Percentiles rank a stretch among this genome's conserved stretches.
Conservation (phyloP, 2,113 vertebrate genomes). For the Lepidothrix coronata region DNA sequence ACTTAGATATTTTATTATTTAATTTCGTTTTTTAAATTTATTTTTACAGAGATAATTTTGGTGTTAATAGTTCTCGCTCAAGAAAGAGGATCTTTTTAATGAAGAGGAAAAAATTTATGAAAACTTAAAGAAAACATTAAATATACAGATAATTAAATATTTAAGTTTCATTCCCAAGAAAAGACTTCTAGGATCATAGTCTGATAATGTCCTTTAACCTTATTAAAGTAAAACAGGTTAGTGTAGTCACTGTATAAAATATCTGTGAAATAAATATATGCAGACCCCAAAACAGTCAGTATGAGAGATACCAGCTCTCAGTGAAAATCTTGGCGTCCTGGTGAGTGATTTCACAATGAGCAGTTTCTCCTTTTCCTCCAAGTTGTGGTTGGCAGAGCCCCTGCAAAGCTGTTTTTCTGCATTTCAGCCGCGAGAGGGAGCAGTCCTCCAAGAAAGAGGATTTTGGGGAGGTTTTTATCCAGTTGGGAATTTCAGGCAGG, state of each 20-base stretch:
- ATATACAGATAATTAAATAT: not conserved
- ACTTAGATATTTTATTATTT: not conserved
- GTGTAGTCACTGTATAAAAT: not conserved
- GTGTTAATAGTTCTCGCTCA: not conserved
- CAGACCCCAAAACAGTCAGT: not conserved
- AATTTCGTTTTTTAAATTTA: not conserved
- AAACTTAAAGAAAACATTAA: not conserved
- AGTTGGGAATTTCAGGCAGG: not conserved
- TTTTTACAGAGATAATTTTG: not conserved
- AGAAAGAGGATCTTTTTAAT: not conserved
- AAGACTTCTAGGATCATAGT: not conserved
- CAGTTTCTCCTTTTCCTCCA: not conserved
- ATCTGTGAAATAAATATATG: not conserved
- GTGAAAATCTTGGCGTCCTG: not conserved
- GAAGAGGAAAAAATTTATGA: not conserved
- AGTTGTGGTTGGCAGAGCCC: not conserved
- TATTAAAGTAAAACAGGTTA: not conserved
- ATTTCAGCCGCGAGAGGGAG: constrained; percentile 39
- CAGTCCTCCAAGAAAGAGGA: not conserved
- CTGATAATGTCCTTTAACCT: not conserved
- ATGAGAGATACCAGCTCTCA: not conserved
- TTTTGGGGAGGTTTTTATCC: not conserved
- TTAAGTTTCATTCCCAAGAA: not conserved
- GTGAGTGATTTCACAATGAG: not conserved
- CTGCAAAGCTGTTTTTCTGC: not conserved